phyloP scores from a whole-genome alignment of 1,140 invertebrate species.

The Charaxes varanes region DNA sequence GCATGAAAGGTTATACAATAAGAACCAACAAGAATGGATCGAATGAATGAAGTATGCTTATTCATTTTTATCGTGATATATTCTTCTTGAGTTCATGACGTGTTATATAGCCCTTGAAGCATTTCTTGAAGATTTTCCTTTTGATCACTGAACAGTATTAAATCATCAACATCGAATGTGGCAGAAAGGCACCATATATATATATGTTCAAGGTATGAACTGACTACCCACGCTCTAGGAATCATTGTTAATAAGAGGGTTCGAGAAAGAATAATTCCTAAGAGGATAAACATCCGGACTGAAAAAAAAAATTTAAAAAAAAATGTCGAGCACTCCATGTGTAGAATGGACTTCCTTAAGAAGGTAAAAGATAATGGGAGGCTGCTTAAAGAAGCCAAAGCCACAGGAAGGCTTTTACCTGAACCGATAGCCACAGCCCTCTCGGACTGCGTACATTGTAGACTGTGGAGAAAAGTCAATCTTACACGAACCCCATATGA shows the following conservation, averaged over 20 bases:
- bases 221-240: slow-evolving; percentile 96
- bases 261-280: slow-evolving; percentile 93
- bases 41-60: too few relatives aligned
- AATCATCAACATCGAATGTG: too few relatives aligned
- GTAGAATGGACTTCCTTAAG: slow-evolving; percentile 95
- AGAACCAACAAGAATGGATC: too few relatives aligned
- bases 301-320: too few relatives aligned
- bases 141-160: too few relatives aligned
- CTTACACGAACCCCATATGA: slow-evolving; percentile 95
- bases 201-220: too few relatives aligned
- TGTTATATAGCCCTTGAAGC: too few relatives aligned
- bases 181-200: too few relatives aligned
- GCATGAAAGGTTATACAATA: too few relatives aligned
- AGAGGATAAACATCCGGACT: slow-evolving; percentile 97
- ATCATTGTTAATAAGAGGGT: slow-evolving; percentile 99
- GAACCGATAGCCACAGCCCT: slow-evolving; percentile 91
- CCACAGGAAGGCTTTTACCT: slow-evolving; percentile 82
- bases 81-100: too few relatives aligned
- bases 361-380: slow-evolving; percentile 93
- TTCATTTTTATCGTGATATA: too few relatives aligned
- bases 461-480: slow-evolving; percentile 87
- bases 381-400: slow-evolving; percentile 88
- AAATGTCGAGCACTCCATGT: slow-evolving; percentile 98
- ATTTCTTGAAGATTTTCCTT: too few relatives aligned
- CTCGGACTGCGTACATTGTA: slow-evolving; percentile 90